Evolutionary conservation across 2,113 vertebrate species (phyloP), one percentile per base, ranked within the genome.

Genomic region (Xenopus laevis): DNA sequence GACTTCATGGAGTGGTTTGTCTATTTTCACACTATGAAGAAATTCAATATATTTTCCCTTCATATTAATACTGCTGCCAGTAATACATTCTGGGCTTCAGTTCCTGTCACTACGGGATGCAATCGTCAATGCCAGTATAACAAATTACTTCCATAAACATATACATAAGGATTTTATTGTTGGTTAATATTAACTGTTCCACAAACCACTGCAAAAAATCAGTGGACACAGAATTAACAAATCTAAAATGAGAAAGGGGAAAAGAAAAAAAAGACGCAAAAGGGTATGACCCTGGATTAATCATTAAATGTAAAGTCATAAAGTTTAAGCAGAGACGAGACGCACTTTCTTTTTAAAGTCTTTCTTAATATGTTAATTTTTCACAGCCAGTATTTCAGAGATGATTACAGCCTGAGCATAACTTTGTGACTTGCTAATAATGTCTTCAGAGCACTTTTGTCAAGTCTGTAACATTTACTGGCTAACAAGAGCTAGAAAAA

Each of bases 391-490:
- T 50, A 12, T 16, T 65, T 65, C 40, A n/a, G n/a, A 46, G 40
- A 46, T 85, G 85, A 90, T 87, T 89, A 86, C 79, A 90, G 90
- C 86, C 87, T 91, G 86, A 81, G 82, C 83, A 83, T 70, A 72
- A 80, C 78, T 79, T 82, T 9, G 5, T 82, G 65, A 85, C 81
- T 83, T 82, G 84, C 84, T 81, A 88, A 83, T 89, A 90, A 89
- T 84, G 86, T 87, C 87, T 90, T 90, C 86, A 88, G 81, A 87
- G 40, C 79, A 83, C 83, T 90, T 90, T 88, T 82, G 87, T 80
- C 85, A 84, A 88, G 84, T 86, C 84, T 85, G 81, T 80, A 82
- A 81, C 80, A 68, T 79, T 80, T 87, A 87, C 89, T 84, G 88
- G 83, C 86, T 89, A 90, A 88, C 81, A 86, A 81, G 82, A 82